Evolutionary conservation across 1,140 invertebrate species (phyloP).

Genomic region (Coptotermes formosanus): DNA sequence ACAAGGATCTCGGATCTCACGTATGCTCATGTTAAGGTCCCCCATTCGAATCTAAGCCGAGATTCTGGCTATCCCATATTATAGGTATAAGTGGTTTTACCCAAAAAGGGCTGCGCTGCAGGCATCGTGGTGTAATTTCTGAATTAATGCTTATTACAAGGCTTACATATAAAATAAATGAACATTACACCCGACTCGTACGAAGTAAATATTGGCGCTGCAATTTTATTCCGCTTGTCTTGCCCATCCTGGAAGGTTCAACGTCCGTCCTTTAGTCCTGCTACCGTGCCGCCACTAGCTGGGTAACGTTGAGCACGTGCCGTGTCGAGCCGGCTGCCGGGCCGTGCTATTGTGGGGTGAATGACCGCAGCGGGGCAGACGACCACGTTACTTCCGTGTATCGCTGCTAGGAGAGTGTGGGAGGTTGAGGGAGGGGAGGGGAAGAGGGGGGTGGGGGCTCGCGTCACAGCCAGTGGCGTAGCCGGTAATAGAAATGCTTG

Average conservation of each 20-base stretch:
- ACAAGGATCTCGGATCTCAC: too few species aligned
- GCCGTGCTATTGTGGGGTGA: not conserved
- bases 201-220: not conserved
- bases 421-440: not conserved
- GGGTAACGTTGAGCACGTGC: conserved; percentile 14
- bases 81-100: too few species aligned
- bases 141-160: too few species aligned
- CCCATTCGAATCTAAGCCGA: too few species aligned
- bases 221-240: not conserved
- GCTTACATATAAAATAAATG: too few species aligned
- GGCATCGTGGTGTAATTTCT: too few species aligned
- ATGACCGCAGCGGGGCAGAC: conserved; percentile 9
- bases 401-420: not conserved
- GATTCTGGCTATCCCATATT: too few species aligned
- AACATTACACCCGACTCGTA: not conserved
- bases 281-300: conserved; percentile 6
- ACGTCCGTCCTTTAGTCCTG: conserved; percentile 25
- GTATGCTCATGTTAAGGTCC: too few species aligned
- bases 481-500: not conserved
- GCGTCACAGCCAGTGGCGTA: not conserved
- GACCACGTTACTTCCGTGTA: conserved; percentile 26
- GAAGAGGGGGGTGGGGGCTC: not conserved
- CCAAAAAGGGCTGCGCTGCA: too few species aligned
- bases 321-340: conserved; percentile 17
- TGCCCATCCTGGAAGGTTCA: not conserved